Conservation (phyloP, 2,888 invertebrate genomes). For the Sphaerophoria taeniata region DNA sequence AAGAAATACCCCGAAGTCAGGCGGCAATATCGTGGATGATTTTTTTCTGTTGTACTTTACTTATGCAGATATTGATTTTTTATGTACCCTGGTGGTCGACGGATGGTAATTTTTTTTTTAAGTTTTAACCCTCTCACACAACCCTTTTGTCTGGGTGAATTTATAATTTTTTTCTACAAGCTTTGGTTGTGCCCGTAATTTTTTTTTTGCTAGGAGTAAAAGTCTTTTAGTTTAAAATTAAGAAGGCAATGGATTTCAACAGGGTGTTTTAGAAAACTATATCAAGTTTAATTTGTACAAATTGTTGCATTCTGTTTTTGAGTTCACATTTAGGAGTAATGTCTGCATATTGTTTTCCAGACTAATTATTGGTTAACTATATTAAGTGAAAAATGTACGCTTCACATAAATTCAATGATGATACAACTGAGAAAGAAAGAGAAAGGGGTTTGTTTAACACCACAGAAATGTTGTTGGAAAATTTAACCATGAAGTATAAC, state of each 20-base stretch:
- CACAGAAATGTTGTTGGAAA: too few species aligned
- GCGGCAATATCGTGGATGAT: constrained; percentile 46
- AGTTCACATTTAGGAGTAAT: too few species aligned
- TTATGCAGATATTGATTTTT: constrained; percentile 64
- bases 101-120: constrained; percentile 69
- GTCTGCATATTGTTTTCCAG: too few species aligned
- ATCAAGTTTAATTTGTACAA: neutral
- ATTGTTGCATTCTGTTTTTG: constrained; percentile 17
- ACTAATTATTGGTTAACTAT: too few species aligned
- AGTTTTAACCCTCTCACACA: constrained; percentile 76
- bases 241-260: constrained; percentile 24
- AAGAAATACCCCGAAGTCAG: constrained; percentile 38
- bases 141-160: constrained; percentile 79
- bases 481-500: too few species aligned
- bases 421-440: too few species aligned
- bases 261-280: constrained; percentile 15
- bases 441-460: too few species aligned
- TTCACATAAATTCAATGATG: too few species aligned
- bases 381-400: too few species aligned
- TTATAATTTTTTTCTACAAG: constrained; percentile 72
- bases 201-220: constrained; percentile 53
- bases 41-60: constrained; percentile 32
- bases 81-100: constrained; percentile 31
- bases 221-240: constrained; percentile 25
- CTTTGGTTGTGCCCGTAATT: constrained; percentile 45